Conservation (phyloP, 2,113 vertebrate genomes). For the Chiloscyllium plagiosum region DNA sequence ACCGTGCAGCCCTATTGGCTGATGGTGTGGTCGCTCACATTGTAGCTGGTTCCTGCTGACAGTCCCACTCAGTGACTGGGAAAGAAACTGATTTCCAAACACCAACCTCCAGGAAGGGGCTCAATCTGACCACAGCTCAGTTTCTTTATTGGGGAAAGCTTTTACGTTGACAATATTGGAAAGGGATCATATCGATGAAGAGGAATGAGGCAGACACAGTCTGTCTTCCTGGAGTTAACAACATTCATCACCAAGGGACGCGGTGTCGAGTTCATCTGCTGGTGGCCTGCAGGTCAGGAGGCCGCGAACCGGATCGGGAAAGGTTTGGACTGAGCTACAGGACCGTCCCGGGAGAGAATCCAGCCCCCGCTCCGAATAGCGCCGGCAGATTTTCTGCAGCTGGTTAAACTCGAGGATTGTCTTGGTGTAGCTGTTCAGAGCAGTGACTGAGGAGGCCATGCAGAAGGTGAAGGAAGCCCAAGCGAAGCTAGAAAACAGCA, state of each 20-base stretch:
- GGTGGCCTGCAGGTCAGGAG: neutral
- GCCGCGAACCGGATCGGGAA: neutral
- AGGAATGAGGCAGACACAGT: neutral
- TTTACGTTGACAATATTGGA: neutral
- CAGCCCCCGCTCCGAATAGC: neutral
- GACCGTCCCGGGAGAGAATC: neutral
- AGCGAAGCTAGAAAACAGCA: constrained; percentile 54
- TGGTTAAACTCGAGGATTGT: constrained; percentile 62
- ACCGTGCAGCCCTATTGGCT: too few species aligned
- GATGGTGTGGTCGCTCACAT: neutral
- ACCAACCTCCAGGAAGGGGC: neutral
- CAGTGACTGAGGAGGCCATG: constrained; percentile 71
- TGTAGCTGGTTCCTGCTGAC: neutral
- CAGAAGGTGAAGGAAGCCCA: constrained; percentile 77
- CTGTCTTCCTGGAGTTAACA: neutral
- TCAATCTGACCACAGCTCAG: neutral
- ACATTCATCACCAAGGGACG: neutral
- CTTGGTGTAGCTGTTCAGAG: constrained; percentile 78
- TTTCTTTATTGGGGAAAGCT: neutral
- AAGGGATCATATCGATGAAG: neutral
- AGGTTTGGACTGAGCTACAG: neutral
- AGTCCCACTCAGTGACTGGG: neutral
- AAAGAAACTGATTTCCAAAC: neutral
- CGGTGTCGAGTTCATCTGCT: neutral
- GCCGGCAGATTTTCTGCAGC: neutral